Conservation (phyloP, 2,888 invertebrate species). For the Nephrotoma flavescens region DNA sequence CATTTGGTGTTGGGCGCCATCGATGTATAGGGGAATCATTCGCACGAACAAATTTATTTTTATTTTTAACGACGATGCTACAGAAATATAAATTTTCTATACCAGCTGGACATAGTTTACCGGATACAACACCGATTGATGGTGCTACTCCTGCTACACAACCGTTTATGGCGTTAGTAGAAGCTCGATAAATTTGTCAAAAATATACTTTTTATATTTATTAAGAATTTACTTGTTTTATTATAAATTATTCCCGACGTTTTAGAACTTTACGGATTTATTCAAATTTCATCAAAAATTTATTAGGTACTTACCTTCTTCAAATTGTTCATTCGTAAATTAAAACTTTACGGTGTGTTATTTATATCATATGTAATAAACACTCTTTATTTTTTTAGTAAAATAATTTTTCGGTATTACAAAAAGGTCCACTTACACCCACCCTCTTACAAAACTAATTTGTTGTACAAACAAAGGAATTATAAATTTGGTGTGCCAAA, state of each 20-base stretch:
- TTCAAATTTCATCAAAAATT: too few relatives aligned
- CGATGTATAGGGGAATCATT: conserved; percentile 71
- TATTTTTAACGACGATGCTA: conserved; percentile 56
- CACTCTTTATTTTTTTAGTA: neutral
- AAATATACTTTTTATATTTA: neutral
- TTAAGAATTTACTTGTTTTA: neutral
- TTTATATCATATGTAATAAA: neutral
- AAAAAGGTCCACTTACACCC: neutral
- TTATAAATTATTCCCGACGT: neutral
- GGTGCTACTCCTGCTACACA: conserved; percentile 65
- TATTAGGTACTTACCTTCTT: neutral
- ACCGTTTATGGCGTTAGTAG: conserved; percentile 52
- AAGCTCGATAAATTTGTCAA: conserved; percentile 29
- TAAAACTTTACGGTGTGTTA: neutral
- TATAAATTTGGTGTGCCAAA: neutral
- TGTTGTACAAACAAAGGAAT: neutral
- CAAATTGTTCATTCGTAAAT: neutral
- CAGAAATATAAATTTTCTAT: conserved; percentile 56
- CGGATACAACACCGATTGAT: conserved; percentile 51
- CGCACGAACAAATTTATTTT: conserved; percentile 59
- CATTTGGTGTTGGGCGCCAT: conserved; percentile 64
- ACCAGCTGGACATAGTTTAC: conserved; percentile 46
- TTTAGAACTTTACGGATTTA: too few relatives aligned
- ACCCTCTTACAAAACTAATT: neutral
- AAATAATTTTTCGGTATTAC: neutral